Percentiles rank a stretch among this genome's conserved stretches.
Evolutionary conservation across 30 jellyfish, hydroid and myxozoan species (phyloP).

Genomic region (Cassiopea andromeda): DNA sequence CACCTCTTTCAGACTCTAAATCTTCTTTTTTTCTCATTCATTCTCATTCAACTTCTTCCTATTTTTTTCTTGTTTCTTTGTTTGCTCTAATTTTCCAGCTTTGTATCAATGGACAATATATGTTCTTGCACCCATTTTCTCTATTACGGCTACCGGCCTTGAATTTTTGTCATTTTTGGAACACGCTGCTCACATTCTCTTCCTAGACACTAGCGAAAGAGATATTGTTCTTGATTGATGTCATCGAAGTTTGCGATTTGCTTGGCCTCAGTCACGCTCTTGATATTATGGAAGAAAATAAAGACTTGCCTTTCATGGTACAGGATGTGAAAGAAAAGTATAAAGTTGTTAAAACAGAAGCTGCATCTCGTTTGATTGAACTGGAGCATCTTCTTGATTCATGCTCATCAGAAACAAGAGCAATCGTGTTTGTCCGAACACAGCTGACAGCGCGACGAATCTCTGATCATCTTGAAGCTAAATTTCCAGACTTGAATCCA

Average conservation of each 20-base stretch:
- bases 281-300: conserved; percentile 7
- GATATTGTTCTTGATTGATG: conserved; percentile 49
- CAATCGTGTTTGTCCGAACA: conserved; percentile 68
- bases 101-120: too few relatives aligned
- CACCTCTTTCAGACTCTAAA: too few relatives aligned
- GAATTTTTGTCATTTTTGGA: neutral
- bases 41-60: too few relatives aligned
- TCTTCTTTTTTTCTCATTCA: too few relatives aligned
- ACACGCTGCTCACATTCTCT: neutral
- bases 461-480: conserved; percentile 17
- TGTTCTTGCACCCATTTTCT: too few relatives aligned
- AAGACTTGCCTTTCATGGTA: conserved; percentile 6
- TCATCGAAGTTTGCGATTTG: conserved; percentile 59
- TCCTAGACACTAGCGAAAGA: conserved; percentile 3
- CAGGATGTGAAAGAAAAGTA: neutral
- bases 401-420: conserved; percentile 36
- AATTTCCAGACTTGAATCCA: conserved; percentile 51
- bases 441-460: conserved; percentile 43
- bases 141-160: too few relatives aligned
- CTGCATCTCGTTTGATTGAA: conserved; percentile 30
- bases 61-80: too few relatives aligned
- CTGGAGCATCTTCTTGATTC: conserved; percentile 35
- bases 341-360: neutral
- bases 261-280: conserved; percentile 74
- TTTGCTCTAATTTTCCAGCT: too few relatives aligned